Conservation (phyloP, 2,797 vertebrate species). For the Manis pentadactyla region DNA sequence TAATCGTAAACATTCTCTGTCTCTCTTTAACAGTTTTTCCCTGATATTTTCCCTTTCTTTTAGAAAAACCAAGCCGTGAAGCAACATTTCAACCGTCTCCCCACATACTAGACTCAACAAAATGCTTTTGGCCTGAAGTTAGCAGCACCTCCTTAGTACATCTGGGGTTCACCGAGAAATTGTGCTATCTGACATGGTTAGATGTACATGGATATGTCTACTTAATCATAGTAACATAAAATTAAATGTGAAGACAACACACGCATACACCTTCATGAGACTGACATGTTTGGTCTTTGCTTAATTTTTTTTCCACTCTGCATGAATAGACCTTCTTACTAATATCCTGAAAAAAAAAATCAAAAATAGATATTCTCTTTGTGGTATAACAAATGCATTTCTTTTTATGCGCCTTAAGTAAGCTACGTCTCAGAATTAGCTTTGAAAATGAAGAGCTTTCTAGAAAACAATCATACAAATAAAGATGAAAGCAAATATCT, state of each 20-base stretch:
- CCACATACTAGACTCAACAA: background rate
- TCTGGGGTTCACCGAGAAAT: background rate
- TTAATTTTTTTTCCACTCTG: conserved; percentile 41
- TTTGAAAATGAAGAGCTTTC: conserved; percentile 73
- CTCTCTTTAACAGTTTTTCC: background rate
- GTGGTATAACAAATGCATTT: conserved; percentile 54
- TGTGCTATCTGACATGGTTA: rapidly evolving
- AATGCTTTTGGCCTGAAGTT: background rate
- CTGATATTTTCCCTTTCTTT: conserved; percentile 53
- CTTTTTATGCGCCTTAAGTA: conserved; percentile 47
- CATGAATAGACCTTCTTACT: conserved; percentile 53
- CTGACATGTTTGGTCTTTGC: conserved; percentile 71
- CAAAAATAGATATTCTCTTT: conserved; percentile 49
- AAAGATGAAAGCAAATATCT: conserved; percentile 78
- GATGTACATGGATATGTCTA: background rate
- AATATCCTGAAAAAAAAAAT: background rate
- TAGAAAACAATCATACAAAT: conserved; percentile 79
- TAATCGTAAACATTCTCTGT: background rate
- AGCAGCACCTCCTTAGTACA: background rate
- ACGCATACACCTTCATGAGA: conserved; percentile 69
- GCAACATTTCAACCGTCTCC: background rate
- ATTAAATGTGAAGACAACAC: background rate
- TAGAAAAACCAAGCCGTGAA: conserved; percentile 79
- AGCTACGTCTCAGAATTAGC: conserved; percentile 60
- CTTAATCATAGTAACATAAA: background rate